These are phyloP conservation scores for Tortrix viridana DNA, from an alignment of 2,888 invertebrate species.

Conservation along the genomic window DNA sequence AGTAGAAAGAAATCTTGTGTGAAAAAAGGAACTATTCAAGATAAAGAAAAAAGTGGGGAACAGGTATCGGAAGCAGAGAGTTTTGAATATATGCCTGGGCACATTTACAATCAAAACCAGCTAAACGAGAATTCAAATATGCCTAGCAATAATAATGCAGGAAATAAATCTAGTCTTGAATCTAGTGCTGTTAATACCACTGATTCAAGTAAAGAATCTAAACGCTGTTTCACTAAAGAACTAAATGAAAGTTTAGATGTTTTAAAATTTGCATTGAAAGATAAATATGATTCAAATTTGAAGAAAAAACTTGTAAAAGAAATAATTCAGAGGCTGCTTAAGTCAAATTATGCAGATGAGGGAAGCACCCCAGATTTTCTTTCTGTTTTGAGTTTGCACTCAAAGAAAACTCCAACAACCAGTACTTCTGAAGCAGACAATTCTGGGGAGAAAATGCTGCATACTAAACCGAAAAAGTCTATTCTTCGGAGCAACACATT, in stretches of 20 bases:
- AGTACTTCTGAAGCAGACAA: constrained; percentile 73
- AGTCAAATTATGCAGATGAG: constrained; percentile 85
- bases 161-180: constrained; percentile 76
- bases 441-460: constrained; percentile 52
- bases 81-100: constrained; percentile 86
- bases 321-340: constrained; percentile 85
- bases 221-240: constrained; percentile 81
- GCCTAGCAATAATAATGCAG: constrained; percentile 50
- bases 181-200: constrained; percentile 70
- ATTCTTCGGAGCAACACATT: constrained; percentile 71
- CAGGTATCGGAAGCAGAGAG: constrained; percentile 85
- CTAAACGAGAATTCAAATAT: constrained; percentile 52
- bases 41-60: constrained; percentile 62
- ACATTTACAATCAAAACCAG: constrained; percentile 83
- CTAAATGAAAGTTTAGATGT: constrained; percentile 86
- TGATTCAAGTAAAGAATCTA: constrained; percentile 72
- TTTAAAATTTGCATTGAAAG: constrained; percentile 84
- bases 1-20: constrained; percentile 47
- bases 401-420: constrained; percentile 64
- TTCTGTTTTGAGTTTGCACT: constrained; percentile 70
- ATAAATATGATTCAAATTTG: constrained; percentile 82
- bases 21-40: constrained; percentile 52
- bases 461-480: constrained; percentile 67
- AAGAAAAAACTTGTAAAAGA: constrained; percentile 87
- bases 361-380: constrained; percentile 77